Evolutionary conservation across 1,140 invertebrate genomes (phyloP).

Genomic region (Drosophila sp.): DNA sequence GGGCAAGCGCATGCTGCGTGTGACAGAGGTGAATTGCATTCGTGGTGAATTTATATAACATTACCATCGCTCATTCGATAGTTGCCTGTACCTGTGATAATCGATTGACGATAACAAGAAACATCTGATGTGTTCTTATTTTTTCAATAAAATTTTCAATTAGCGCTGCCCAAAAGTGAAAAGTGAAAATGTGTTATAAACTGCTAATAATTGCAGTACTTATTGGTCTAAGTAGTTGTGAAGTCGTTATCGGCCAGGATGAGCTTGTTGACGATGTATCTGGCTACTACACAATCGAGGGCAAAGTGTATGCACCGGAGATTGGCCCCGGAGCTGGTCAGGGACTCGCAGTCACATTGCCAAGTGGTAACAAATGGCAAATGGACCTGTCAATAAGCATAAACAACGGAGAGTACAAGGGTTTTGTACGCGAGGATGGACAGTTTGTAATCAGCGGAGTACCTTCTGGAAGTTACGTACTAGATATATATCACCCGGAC

Average conservation of each 20-base stretch:
- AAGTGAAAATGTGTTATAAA: slow-evolving; percentile 57
- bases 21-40: slow-evolving; percentile 14
- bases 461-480: slow-evolving; percentile 96
- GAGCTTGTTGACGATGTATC: slow-evolving; percentile 72
- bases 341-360: slow-evolving; percentile 84
- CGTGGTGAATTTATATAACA: slow-evolving; percentile 28
- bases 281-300: slow-evolving; percentile 88
- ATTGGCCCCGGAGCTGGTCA: slow-evolving; percentile 21
- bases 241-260: slow-evolving; percentile 66
- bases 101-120: slow-evolving; percentile 33
- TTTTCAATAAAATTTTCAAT: slow-evolving; percentile 40
- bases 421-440: slow-evolving; percentile 96
- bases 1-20: slow-evolving; percentile 37
- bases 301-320: slow-evolving; percentile 91
- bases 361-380: slow-evolving; percentile 88
- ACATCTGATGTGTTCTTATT: slow-evolving; percentile 50
- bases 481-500: slow-evolving; percentile 96
- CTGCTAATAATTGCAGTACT: slow-evolving; percentile 47
- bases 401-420: slow-evolving; percentile 94
- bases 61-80: slow-evolving; percentile 2
- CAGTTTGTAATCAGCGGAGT: slow-evolving; percentile 95
- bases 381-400: slow-evolving; percentile 91
- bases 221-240: slow-evolving; percentile 35
- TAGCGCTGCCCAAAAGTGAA: slow-evolving; percentile 29
- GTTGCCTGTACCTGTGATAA: background rate